Evolutionary conservation across 2,888 invertebrate genomes (phyloP).

Genomic region (Drosophila birchii): DNA sequence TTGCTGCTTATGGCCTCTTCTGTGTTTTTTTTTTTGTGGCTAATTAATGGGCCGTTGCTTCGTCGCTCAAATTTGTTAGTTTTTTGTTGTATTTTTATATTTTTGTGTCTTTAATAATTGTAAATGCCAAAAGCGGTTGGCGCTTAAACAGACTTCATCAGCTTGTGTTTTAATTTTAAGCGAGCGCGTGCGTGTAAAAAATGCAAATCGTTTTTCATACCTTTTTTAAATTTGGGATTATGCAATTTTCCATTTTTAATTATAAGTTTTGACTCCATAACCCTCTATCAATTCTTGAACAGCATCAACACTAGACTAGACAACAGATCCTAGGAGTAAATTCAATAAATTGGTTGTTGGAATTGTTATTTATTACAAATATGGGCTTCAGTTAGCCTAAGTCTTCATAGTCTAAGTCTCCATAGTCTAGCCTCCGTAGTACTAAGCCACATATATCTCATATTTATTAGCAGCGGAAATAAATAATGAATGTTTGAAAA

Average conservation of each 20-base stretch:
- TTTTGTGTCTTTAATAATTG: constrained; percentile 49
- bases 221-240: constrained; percentile 19
- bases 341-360: no score
- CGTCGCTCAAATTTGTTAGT: constrained; percentile 40
- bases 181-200: constrained; percentile 34
- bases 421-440: constrained; percentile 19
- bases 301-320: no score
- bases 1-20: constrained; percentile 35
- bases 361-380: no score
- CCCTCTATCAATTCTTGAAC: no score
- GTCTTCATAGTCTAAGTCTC: no score
- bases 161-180: constrained; percentile 44
- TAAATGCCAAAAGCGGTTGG: constrained; percentile 46
- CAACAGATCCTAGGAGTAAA: no score
- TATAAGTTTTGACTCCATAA: no score
- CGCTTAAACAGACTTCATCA: constrained; percentile 24
- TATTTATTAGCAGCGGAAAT: constrained; percentile 7
- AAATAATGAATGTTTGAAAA: no score
- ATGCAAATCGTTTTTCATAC: constrained; percentile 40
- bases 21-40: constrained; percentile 34
- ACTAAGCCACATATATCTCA: constrained; percentile 21
- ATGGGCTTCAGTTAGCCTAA: no score
- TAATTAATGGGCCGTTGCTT: constrained; percentile 54
- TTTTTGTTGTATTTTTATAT: neutral
- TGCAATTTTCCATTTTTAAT: constrained; percentile 24